A percentile compares a stretch with the other conserved stretches of the same genome.
Evolutionary conservation across 2,113 vertebrate species (phyloP).

Genomic region (Cynoglossus semilaevis): DNA sequence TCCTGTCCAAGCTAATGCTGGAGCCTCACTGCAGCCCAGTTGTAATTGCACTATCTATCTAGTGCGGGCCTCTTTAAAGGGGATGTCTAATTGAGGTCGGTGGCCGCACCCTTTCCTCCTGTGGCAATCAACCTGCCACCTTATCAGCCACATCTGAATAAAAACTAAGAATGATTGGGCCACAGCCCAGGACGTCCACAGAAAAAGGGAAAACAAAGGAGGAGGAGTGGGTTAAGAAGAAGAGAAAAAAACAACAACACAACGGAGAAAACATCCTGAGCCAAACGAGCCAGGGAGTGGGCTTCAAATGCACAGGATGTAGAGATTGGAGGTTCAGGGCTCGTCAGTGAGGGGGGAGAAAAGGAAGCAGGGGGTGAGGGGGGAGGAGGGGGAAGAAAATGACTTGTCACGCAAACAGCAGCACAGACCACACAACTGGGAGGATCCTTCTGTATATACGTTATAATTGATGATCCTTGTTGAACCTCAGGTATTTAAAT

Average conservation of each 20-base stretch:
- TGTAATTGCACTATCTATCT: slow-evolving; percentile 67
- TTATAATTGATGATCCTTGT: slow-evolving; percentile 24
- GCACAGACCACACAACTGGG: slow-evolving; percentile 17
- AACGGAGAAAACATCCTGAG: slow-evolving; percentile 67
- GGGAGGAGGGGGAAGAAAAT: slow-evolving; percentile 21
- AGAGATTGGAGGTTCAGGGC: slow-evolving; percentile 38
- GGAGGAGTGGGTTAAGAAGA: not conserved
- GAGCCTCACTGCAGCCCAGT: slow-evolving; percentile 39
- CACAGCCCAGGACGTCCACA: slow-evolving; percentile 60
- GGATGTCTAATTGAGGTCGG: slow-evolving; percentile 52
- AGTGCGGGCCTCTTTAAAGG: slow-evolving; percentile 54
- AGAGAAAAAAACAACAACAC: not conserved
- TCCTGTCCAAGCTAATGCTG: slow-evolving; percentile 30
- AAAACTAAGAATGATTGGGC: slow-evolving; percentile 72
- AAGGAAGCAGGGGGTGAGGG: not conserved
- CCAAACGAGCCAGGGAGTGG: slow-evolving; percentile 32
- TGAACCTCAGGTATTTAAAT: slow-evolving; percentile 21
- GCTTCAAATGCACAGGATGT: slow-evolving; percentile 56
- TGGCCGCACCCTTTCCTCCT: slow-evolving; percentile 68
- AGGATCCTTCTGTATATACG: slow-evolving; percentile 19
- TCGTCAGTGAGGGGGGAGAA: slow-evolving; percentile 25
- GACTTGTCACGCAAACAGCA: slow-evolving; percentile 62
- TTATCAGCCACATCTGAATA: slow-evolving; percentile 70
- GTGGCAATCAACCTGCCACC: slow-evolving; percentile 61
- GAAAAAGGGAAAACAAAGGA: slow-evolving; percentile 36